Conservation (phyloP, 37 sponge, comb jelly and placozoan genomes). For the Halisarca cf. caerulea region DNA sequence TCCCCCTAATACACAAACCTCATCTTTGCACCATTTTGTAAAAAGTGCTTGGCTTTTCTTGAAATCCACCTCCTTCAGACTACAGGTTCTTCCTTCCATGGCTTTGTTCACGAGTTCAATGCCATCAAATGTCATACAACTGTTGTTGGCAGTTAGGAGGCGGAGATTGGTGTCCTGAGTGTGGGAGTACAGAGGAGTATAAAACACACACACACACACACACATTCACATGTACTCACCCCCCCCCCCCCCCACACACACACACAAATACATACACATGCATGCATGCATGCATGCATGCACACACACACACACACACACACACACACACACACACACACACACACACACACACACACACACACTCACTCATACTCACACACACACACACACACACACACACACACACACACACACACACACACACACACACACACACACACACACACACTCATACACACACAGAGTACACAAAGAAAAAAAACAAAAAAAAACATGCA, state of each 20-base stretch:
- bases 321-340: not conserved
- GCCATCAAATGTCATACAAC: not conserved
- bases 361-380: constrained; percentile 11
- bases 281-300: no score
- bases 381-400: constrained; percentile 25
- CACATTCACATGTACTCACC: no score
- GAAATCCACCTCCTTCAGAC: not conserved
- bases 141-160: not conserved
- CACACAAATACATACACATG: no score
- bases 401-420: constrained; percentile 27
- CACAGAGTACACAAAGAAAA: not conserved
- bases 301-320: no score
- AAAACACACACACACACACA: no score
- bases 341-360: no score
- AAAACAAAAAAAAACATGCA: not conserved
- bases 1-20: no score
- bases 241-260: no score
- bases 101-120: not conserved
- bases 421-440: constrained; percentile 32
- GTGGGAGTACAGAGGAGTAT: not conserved
- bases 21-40: no score
- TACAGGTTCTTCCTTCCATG: constrained; percentile 9
- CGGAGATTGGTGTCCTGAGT: not conserved
- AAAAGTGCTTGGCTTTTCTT: not conserved
- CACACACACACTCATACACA: no score